Base-by-base conservation (phyloP, 2,797 vertebrate species). In the Morelia viridis region DNA sequence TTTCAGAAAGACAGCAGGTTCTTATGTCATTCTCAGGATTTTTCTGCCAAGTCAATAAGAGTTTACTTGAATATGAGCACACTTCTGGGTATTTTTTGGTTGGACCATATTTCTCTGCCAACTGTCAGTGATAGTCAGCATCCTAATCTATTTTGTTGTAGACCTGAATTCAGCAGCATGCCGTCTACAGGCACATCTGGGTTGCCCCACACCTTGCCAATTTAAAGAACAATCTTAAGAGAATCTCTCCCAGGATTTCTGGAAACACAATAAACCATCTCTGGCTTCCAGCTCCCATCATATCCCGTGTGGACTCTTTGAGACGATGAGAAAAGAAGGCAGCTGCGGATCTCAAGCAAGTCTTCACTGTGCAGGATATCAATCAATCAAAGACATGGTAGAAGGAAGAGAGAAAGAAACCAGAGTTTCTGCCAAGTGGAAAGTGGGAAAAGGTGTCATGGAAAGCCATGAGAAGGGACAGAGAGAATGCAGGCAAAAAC, bases 1-100 rank as follows among this genome's bases (percentile, higher is more conserved):
- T 99, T 97, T 99, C 99, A 93, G 98, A 96, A 58, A 99, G 97
- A 96, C 99, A 99, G 96, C 99, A 99, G 96, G 98, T 98, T 94
- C 98, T 98, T 95, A 99, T 98, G 93, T 99, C 99, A 90, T 98
- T 99, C 97, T 99, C 99, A 53, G 96, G 97, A 95, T 97, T 98
- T 94, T 98, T 99, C 98, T 99, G 97, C 93, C n/a, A 92, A 97
- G 91, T 93, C 92, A 96, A 68, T 71, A 89, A 94, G 90, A 96
- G 89, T 90, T 92, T 60, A 94, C 83, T 95, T 94, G 57, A 50
- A 92, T 60, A 86, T 85, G 90, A 7, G 92, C 94, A 94, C 53
- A 94, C 93, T 41, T 80, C 35, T 93, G 94, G 28, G 58, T 89
- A 92, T 90, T 68, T 95, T 5, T 0, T 91, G 88, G 95, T 86